phyloP scores from a whole-genome alignment of 2,113 vertebrate species.

The Amphilophus citrinellus region DNA sequence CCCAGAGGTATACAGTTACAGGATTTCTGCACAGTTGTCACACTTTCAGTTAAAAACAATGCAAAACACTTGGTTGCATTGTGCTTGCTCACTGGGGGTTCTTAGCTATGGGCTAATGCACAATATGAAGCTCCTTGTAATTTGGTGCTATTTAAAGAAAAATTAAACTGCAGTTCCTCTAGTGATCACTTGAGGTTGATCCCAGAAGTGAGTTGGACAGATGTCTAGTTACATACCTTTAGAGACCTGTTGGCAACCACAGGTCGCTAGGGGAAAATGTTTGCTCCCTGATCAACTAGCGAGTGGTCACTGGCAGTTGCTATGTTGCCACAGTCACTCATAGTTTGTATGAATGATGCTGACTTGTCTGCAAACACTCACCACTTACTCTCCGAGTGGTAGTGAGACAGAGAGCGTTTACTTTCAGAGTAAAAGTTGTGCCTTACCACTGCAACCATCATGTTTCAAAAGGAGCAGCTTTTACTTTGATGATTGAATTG shows the following conservation, averaged over 20 bases:
- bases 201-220: rapidly evolving
- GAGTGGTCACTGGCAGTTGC: background rate
- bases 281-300: rapidly evolving
- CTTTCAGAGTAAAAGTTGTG: no score
- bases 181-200: background rate
- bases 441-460: no score
- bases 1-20: background rate
- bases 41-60: background rate
- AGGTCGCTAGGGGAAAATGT: background rate
- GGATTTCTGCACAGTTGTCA: background rate
- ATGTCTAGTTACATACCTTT: no score
- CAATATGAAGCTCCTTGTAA: background rate
- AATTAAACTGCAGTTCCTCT: background rate
- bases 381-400: no score
- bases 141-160: background rate
- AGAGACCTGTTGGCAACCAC: background rate
- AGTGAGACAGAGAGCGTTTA: no score
- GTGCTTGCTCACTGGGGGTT: no score
- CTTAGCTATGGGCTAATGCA: background rate
- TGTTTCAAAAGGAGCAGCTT: no score
- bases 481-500: no score
- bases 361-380: background rate
- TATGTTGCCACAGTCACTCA: rapidly evolving
- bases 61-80: background rate
- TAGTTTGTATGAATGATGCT: background rate